A percentile compares a stretch with the other conserved stretches of the same genome.
Evolutionary conservation across 2,113 vertebrate species (phyloP).

Genomic region (Motacilla alba): DNA sequence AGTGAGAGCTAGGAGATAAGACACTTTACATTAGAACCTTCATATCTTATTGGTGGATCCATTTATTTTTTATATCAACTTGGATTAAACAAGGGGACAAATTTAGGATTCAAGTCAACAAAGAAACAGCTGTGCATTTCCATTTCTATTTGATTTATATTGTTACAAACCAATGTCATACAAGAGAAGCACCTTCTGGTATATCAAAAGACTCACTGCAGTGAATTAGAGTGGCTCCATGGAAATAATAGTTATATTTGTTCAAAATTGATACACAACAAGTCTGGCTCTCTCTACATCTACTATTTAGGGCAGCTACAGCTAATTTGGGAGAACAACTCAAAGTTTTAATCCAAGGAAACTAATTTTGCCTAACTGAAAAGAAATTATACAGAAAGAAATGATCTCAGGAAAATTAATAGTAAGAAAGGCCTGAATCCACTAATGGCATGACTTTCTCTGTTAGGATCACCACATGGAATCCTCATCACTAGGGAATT

Average conservation of each 20-base stretch:
- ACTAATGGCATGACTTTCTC: neutral
- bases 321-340: neutral
- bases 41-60: neutral
- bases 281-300: neutral
- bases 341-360: neutral
- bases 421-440: neutral
- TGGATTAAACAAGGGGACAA: neutral
- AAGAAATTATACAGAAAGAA: neutral
- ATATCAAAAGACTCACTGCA: neutral
- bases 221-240: neutral
- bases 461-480: neutral
- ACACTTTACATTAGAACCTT: neutral
- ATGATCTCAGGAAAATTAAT: neutral
- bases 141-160: neutral
- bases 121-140: neutral
- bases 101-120: neutral
- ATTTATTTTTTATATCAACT: neutral
- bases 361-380: neutral
- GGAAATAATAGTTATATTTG: neutral
- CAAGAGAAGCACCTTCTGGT: conserved; percentile 7
- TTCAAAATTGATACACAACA: neutral
- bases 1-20: neutral
- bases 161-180: neutral
- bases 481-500: neutral
- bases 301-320: neutral